Evolutionary conservation across 2,113 vertebrate genomes (phyloP).

Genomic region (Dolichotis patagonum): DNA sequence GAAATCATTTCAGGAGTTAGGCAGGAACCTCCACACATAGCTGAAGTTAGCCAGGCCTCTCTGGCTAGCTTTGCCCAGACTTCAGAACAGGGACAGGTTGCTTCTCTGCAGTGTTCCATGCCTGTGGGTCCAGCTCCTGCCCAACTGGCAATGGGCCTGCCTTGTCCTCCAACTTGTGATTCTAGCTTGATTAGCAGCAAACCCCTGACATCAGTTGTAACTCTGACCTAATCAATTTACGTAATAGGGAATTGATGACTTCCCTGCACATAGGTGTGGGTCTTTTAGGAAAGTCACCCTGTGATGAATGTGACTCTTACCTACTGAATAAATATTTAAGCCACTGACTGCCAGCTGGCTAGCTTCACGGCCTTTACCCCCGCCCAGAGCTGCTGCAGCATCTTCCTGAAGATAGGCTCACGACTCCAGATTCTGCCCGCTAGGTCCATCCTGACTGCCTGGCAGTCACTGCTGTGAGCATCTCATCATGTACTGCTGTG

Average conservation of each 20-base stretch:
- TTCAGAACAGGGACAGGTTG: neutral
- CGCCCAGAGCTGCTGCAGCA: neutral
- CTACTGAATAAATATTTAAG: conserved; percentile 65
- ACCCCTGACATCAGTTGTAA: conserved; percentile 48
- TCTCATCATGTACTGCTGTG: neutral
- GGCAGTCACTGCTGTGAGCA: neutral
- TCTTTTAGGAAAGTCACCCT: conserved; percentile 34
- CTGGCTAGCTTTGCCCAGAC: neutral
- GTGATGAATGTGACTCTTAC: conserved; percentile 62
- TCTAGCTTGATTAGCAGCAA: conserved; percentile 69
- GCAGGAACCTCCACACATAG: conserved; percentile 3
- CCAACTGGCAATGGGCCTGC: conserved; percentile 64
- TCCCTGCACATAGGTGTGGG: neutral
- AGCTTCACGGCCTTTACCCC: neutral
- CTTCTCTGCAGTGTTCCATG: conserved; percentile 44
- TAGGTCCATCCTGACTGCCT: neutral
- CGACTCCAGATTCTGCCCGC: neutral
- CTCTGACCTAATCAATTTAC: conserved; percentile 71
- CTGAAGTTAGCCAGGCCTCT: neutral
- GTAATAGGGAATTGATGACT: conserved; percentile 75
- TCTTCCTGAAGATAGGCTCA: neutral
- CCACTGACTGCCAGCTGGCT: conserved; percentile 45
- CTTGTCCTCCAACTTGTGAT: conserved; percentile 57
- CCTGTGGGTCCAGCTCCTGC: conserved; percentile 46
- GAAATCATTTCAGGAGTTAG: neutral